phyloP scores from a whole-genome alignment of 2,888 invertebrate species.

The Prosopocoilus inquinatus region DNA sequence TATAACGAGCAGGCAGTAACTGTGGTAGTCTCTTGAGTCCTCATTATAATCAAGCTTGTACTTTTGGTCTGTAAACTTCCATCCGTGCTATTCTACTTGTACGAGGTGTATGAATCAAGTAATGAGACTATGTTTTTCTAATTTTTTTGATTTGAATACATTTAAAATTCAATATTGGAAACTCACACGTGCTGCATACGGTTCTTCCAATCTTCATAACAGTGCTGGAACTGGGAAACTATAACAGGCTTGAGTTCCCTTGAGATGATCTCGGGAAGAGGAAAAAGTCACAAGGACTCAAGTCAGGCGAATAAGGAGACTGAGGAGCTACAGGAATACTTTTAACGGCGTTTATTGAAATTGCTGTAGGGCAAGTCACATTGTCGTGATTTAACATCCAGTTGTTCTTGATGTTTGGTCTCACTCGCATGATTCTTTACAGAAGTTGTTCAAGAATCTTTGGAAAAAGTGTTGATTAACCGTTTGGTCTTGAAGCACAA shows the following conservation, averaged over 20 bases:
- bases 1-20: no score
- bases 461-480: conserved; percentile 16
- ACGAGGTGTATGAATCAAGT: no score
- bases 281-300: conserved; percentile 13
- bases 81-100: no score
- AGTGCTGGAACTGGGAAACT: neutral
- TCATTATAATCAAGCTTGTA: no score
- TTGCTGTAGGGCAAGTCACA: conserved; percentile 4
- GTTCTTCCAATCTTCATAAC: neutral
- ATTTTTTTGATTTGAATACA: no score
- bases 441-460: conserved; percentile 7
- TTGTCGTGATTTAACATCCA: conserved; percentile 1
- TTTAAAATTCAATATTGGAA: no score
- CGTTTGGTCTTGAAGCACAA: conserved; percentile 18
- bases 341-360: conserved; percentile 8
- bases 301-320: conserved; percentile 7
- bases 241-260: neutral
- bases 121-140: no score
- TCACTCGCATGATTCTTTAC: conserved; percentile 1
- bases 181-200: no score
- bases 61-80: no score
- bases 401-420: conserved; percentile 7
- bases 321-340: conserved; percentile 1
- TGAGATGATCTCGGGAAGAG: conserved; percentile 4
- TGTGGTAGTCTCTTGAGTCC: no score